phyloP scores from a whole-genome alignment of 2,797 vertebrate species.

The Fundulus diaphanus region DNA sequence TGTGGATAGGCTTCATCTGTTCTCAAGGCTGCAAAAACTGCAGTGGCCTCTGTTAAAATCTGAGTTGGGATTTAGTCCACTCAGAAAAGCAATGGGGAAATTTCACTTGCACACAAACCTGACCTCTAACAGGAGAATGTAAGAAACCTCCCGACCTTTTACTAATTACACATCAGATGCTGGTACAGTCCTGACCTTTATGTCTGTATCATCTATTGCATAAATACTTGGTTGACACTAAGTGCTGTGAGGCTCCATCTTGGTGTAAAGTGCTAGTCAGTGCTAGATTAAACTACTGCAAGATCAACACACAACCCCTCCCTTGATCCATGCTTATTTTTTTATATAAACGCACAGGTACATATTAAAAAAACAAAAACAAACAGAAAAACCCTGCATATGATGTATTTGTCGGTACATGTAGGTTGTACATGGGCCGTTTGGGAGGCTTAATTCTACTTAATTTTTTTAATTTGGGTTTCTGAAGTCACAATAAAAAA shows the following conservation, averaged over 20 bases:
- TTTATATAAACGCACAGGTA: neutral
- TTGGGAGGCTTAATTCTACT: too few species aligned
- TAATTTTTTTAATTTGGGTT: too few species aligned
- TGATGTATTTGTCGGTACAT: neutral
- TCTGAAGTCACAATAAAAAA: too few species aligned
- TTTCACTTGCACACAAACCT: conserved; percentile 5
- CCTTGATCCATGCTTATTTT: conserved; percentile 50
- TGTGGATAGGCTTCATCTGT: neutral
- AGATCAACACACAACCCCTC: conserved; percentile 41
- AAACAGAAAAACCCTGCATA: too few species aligned
- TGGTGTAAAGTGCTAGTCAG: conserved; percentile 49
- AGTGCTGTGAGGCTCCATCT: conserved; percentile 59
- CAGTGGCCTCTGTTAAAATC: neutral
- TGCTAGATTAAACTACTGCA: conserved; percentile 56
- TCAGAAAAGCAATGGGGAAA: neutral
- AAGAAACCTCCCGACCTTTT: conserved; percentile 31
- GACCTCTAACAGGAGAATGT: conserved; percentile 19
- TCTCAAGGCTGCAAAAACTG: neutral
- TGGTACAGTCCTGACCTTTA: conserved; percentile 45
- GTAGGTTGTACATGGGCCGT: neutral
- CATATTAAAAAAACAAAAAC: too few species aligned
- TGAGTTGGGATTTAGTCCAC: neutral
- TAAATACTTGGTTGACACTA: conserved; percentile 68
- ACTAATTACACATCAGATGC: conserved; percentile 58
- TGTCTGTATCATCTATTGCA: conserved; percentile 54